Percentiles rank a stretch among this genome's conserved stretches.
Conservation (phyloP, 2,888 invertebrate genomes). For the Amphimallon solstitiale region DNA sequence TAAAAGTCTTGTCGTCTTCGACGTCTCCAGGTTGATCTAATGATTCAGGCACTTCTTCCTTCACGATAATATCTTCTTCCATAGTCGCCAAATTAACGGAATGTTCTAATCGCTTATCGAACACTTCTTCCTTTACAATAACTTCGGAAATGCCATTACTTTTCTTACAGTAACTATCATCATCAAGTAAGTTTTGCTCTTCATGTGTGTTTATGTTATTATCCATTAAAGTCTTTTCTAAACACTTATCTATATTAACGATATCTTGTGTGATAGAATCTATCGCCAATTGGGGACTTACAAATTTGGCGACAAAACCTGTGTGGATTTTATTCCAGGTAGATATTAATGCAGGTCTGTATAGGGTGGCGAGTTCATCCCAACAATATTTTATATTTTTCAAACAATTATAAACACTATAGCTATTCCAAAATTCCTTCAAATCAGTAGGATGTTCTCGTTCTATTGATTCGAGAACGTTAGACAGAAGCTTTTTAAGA, state of each 20-base stretch:
- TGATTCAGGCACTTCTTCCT: too few relatives aligned
- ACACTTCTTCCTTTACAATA: too few relatives aligned
- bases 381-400: constrained; percentile 12
- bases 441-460: not conserved
- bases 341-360: not conserved
- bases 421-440: not conserved
- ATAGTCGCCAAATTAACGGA: too few relatives aligned
- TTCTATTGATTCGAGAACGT: constrained; percentile 2
- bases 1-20: not conserved
- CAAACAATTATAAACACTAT: not conserved
- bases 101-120: too few relatives aligned
- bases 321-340: not conserved
- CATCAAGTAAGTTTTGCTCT: too few relatives aligned
- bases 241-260: not conserved
- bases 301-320: not conserved
- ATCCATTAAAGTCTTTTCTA: not conserved
- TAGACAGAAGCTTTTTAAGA: not conserved
- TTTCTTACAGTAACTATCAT: too few relatives aligned
- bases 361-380: not conserved
- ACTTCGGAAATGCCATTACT: too few relatives aligned
- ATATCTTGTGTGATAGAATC: not conserved
- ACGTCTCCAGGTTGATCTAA: too few relatives aligned
- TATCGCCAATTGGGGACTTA: not conserved
- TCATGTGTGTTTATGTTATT: too few relatives aligned
- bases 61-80: too few relatives aligned